A percentile compares a stretch with the other conserved stretches of the same genome.
Evolutionary conservation across 1,140 invertebrate species (phyloP).

Genomic region (Cherax destructor): DNA sequence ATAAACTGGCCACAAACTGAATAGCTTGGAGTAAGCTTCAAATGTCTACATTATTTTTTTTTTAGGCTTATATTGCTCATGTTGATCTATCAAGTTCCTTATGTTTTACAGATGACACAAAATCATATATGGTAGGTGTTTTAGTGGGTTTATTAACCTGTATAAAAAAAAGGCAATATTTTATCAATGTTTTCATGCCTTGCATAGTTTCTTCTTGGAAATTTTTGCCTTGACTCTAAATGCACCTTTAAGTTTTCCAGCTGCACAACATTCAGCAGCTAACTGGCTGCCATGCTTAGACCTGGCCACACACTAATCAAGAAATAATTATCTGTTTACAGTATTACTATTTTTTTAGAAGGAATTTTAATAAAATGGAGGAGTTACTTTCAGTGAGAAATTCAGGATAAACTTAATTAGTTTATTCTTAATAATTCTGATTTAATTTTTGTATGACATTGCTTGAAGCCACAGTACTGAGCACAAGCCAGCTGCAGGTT

Average conservation of each 20-base stretch:
- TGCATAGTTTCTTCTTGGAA: not conserved
- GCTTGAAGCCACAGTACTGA: not conserved
- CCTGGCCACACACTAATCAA: not conserved
- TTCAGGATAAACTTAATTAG: not conserved
- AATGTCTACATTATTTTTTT: conserved; percentile 1
- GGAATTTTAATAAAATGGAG: not conserved
- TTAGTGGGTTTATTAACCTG: not conserved
- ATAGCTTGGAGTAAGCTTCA: not conserved
- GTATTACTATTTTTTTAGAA: not conserved
- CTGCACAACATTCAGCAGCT: not conserved
- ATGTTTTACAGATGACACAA: conserved; percentile 56
- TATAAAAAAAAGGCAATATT: not conserved
- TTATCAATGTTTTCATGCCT: not conserved
- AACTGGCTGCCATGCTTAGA: not conserved
- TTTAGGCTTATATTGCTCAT: not conserved
- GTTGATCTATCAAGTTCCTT: conserved; percentile 14
- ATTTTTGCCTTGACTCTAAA: not conserved
- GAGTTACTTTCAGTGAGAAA: not conserved
- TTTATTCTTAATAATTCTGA: not conserved
- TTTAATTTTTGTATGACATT: not conserved
- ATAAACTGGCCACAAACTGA: not conserved
- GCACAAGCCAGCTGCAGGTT: not conserved
- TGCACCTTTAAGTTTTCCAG: not conserved
- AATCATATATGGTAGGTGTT: conserved; percentile 58
- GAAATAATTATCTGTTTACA: not conserved